Evolutionary conservation across 2,113 vertebrate genomes (phyloP).

Genomic region (Acrocephalus kingi): DNA sequence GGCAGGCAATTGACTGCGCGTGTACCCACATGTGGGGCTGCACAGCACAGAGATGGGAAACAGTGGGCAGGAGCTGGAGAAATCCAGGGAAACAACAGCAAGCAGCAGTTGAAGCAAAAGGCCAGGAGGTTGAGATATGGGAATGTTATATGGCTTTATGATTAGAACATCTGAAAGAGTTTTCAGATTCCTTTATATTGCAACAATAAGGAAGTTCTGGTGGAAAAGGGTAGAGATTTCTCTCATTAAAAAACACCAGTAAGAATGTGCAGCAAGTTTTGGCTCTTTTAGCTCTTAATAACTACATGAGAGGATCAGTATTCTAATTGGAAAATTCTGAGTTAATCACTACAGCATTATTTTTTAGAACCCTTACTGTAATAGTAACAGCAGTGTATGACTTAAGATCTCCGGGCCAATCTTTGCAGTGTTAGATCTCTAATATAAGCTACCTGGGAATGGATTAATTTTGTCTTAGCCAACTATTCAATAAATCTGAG

Average conservation of each 20-base stretch:
- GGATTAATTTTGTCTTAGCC: background rate
- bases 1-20: background rate
- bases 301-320: background rate
- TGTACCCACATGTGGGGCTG: rapidly evolving
- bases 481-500: background rate
- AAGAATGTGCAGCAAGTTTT: background rate
- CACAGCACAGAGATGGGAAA: background rate
- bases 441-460: background rate
- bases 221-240: background rate
- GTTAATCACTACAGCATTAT: background rate
- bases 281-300: background rate
- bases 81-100: background rate
- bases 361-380: background rate
- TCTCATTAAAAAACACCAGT: background rate
- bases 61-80: background rate
- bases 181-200: background rate
- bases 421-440: background rate
- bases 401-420: background rate
- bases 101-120: background rate
- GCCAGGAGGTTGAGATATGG: background rate
- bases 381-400: background rate
- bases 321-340: background rate
- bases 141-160: background rate
- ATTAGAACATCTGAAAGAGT: background rate
- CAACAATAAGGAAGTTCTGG: background rate